Evolutionary conservation across 1,140 invertebrate species (phyloP), one percentile per base, ranked within the genome.

Genomic region (Monochamus saltuarius): DNA sequence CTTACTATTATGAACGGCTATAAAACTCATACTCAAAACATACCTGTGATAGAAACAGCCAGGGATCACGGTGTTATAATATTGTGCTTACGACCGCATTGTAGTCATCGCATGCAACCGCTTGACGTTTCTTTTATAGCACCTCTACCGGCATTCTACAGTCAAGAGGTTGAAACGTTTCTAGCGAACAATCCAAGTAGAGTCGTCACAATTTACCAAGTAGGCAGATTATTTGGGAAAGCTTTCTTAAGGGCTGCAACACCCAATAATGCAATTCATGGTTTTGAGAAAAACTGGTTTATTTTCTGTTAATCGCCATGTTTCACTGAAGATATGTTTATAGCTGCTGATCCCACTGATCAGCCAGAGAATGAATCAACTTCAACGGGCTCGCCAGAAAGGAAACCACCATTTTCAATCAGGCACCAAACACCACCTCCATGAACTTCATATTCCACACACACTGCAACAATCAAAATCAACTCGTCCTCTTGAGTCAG

Each of bases 241-340:
- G 62, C 53, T 11, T 64, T 40, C 16, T 56, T 43, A 62, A 45
- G n/a, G 35, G 39, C 43, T 22, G 40, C 39, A 50, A 51, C 11
- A 55, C 34, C 61, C 43, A 7, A 51, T 46, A 75, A 61, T 56
- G 67, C 70, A 11, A 64, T 76, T 8, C 73, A 74, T 55, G 64
- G 64, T 56, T 70, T 71, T 62, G 7, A 29, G 37, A 61, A 65
- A n/a, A 56, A 65, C 65, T 39, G 63, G 67, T 22, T 64, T 69
- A 61, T 68, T 47, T 61, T 62, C 67, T 22, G 56, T 68, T 51
- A 65, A 68, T 60, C 39, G 50, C 16, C 29, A 62, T 16, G 55
- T 61, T 29, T 67, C 43, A 56, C 56, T 49, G 53, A 68, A n/a
- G 54, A 46, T 46, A 61, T 64, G 58, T 68, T 57, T 49, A 52